Evolutionary conservation across 2,797 vertebrate genomes (phyloP).

Genomic region (Mastacembelus armatus): DNA sequence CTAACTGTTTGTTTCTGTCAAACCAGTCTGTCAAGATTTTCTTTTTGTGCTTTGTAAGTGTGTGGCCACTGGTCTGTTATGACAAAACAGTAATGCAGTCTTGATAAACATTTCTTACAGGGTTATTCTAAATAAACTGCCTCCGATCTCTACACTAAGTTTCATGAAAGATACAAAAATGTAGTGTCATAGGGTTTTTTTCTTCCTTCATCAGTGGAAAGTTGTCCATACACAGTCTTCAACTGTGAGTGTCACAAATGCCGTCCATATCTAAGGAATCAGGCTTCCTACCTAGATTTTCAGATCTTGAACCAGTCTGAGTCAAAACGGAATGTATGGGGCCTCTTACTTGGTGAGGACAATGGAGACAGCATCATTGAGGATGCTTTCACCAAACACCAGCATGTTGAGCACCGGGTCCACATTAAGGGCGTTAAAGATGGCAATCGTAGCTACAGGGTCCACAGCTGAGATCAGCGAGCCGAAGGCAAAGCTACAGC

Average conservation of each 20-base stretch:
- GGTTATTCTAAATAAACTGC: neutral
- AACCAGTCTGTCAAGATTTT: slow-evolving; percentile 55
- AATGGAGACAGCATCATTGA: slow-evolving; percentile 98
- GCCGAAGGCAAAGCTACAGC: slow-evolving; percentile 94
- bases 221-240: neutral
- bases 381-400: slow-evolving; percentile 98
- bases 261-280: neutral
- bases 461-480: slow-evolving; percentile 98
- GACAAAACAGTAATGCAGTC: too few relatives aligned
- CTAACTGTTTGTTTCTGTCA: slow-evolving; percentile 23
- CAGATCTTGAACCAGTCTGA: too few relatives aligned
- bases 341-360: slow-evolving; percentile 95
- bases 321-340: neutral
- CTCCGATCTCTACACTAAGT: neutral
- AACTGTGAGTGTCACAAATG: neutral
- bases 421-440: slow-evolving; percentile 98
- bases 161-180: neutral
- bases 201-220: neutral
- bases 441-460: slow-evolving; percentile 97
- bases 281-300: too few relatives aligned
- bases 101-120: neutral
- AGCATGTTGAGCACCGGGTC: slow-evolving; percentile 99
- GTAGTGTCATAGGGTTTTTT: neutral
- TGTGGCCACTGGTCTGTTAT: neutral
- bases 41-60: neutral